A percentile compares a stretch with the other conserved stretches of the same genome.
Conservation (phyloP, 2,113 vertebrate genomes). For the Labeo catla region DNA sequence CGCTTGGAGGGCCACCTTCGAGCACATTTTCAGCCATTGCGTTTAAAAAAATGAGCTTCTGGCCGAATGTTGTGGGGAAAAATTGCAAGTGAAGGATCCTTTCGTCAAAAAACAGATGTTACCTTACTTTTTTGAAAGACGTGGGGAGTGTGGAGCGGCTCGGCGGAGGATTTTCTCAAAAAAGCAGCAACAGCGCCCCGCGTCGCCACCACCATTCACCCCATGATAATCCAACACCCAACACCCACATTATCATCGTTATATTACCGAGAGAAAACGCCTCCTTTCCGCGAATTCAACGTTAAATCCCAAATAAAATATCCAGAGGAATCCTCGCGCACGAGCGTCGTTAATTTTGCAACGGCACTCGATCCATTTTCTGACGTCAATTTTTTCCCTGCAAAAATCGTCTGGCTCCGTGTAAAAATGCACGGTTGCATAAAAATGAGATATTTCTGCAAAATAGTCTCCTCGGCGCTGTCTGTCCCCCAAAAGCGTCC, state of each 20-base stretch:
- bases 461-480: slow-evolving; percentile 64
- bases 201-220: slow-evolving; percentile 84
- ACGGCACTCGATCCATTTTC: slow-evolving; percentile 72
- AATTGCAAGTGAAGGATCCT: slow-evolving; percentile 35
- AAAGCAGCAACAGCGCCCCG: slow-evolving; percentile 89
- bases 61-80: slow-evolving; percentile 40
- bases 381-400: slow-evolving; percentile 79
- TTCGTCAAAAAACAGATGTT: slow-evolving; percentile 44
- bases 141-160: slow-evolving; percentile 34
- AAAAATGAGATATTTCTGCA: slow-evolving; percentile 64
- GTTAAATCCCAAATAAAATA: slow-evolving; percentile 47
- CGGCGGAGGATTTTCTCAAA: slow-evolving; percentile 71
- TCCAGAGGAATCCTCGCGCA: slow-evolving; percentile 60
- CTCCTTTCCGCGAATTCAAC: slow-evolving; percentile 66
- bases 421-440: slow-evolving; percentile 73
- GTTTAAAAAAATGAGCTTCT: not conserved
- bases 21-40: slow-evolving; percentile 95
- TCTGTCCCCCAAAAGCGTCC: slow-evolving; percentile 61
- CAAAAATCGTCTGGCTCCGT: slow-evolving; percentile 70
- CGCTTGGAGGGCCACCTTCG: slow-evolving; percentile 91
- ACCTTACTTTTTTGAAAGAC: slow-evolving; percentile 8
- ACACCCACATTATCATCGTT: slow-evolving; percentile 82
- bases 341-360: slow-evolving; percentile 68
- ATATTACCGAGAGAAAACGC: slow-evolving; percentile 69
- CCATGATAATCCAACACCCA: slow-evolving; percentile 86